A percentile compares a stretch with the other conserved stretches of the same genome.
phyloP scores from a whole-genome alignment of 1,140 invertebrate species.

The Trigoniulus corallinus region DNA sequence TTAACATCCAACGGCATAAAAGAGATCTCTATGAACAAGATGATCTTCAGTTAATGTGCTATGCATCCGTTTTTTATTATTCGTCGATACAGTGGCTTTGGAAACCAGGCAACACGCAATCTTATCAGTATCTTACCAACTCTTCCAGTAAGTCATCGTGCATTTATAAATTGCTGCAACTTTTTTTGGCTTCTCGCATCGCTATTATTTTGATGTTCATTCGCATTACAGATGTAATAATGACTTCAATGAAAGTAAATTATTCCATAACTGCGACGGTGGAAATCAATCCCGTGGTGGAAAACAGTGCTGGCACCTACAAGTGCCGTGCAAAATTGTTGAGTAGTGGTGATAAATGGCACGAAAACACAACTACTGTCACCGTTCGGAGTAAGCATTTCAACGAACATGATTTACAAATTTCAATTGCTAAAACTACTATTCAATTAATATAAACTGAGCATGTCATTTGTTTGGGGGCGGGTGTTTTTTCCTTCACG shows the following conservation, averaged over 20 bases:
- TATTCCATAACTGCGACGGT: slow-evolving; percentile 1
- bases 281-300: slow-evolving; percentile 1
- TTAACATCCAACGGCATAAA: neutral
- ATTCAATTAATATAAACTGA: neutral
- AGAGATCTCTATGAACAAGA: neutral
- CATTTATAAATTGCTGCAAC: neutral
- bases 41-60: neutral
- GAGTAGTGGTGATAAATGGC: neutral
- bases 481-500: no score
- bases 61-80: neutral
- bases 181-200: neutral
- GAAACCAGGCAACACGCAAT: neutral
- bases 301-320: slow-evolving; percentile 7
- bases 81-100: neutral
- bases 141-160: neutral
- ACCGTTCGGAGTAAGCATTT: neutral
- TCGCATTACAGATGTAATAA: neutral
- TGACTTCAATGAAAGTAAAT: neutral
- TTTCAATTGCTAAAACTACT: neutral
- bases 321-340: slow-evolving; percentile 1
- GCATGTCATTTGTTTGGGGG: no score
- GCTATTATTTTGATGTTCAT: neutral
- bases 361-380: neutral
- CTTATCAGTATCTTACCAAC: neutral
- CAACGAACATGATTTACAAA: neutral